phyloP scores from a whole-genome alignment of 2,888 invertebrate genomes.

The Drosophila buzzatii region DNA sequence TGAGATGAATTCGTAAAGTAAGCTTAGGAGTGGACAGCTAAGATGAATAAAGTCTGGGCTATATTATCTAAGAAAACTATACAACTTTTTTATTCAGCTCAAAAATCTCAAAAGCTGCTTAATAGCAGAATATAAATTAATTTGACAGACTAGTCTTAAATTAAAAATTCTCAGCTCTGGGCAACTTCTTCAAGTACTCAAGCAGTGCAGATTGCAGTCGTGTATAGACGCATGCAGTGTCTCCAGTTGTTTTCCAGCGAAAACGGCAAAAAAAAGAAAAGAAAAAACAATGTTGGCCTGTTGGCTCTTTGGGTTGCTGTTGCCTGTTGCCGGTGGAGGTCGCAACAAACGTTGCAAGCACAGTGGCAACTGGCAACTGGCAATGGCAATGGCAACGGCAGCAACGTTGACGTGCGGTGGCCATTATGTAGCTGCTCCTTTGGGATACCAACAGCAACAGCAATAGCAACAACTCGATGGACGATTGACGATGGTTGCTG shows the following conservation, averaged over 20 bases:
- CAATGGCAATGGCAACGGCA: slow-evolving; percentile 34
- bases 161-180: background rate
- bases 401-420: slow-evolving; percentile 73
- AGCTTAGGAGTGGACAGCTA: too few relatives aligned
- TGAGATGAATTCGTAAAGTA: too few relatives aligned
- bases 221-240: background rate
- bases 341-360: slow-evolving; percentile 47
- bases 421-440: slow-evolving; percentile 78
- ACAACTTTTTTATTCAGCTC: too few relatives aligned
- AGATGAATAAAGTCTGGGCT: too few relatives aligned
- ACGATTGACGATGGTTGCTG: slow-evolving; percentile 81
- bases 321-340: slow-evolving; percentile 39
- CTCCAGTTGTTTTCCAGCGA: slow-evolving; percentile 57
- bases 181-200: background rate
- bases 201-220: slow-evolving; percentile 1
- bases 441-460: slow-evolving; percentile 57
- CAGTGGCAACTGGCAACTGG: slow-evolving; percentile 37
- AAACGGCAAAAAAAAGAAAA: slow-evolving; percentile 64
- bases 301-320: slow-evolving; percentile 28
- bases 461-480: slow-evolving; percentile 61
- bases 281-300: slow-evolving; percentile 66
- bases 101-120: too few relatives aligned
- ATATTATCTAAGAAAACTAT: too few relatives aligned
- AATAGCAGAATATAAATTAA: too few relatives aligned
- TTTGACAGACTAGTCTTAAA: background rate